Base-by-base conservation (phyloP, 2,113 vertebrate genomes). In the Meles meles region DNA sequence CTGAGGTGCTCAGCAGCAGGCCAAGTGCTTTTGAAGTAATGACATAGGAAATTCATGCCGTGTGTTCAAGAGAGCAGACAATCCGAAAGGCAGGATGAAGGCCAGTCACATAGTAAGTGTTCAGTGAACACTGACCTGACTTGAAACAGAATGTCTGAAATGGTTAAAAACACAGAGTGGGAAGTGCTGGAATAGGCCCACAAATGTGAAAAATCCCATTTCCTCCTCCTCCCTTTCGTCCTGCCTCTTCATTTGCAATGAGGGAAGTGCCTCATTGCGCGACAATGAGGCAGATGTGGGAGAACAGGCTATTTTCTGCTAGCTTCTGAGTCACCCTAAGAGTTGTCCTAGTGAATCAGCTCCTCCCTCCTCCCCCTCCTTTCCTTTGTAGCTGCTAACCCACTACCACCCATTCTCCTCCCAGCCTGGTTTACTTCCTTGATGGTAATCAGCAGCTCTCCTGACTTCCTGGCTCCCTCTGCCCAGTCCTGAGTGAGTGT, bases 181-280 rank as follows among this genome's bases (percentile, higher is more conserved):
- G 93, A n/a, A 47, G 15, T 94, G 79, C 23, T 96, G 55, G 95
- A 82, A 92, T 49, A 85, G 65, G 69, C 79, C 77, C 42, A 74
- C 0, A 37, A 49, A 65, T 27, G 74, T 84, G 81, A 95, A 97
- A 94, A 92, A 39, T 89, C 79, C 47, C 90, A 89, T 96, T 98
- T 98, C 96, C 96, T 93, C 37, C 96, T 97, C 83, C 92, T 96
- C 72, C 96, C 84, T 81, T 96, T 93, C 69, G 72, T 88, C 97
- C 61, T 89, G 97, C 88, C 85, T 89, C 27, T 65, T 88, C 76
- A 91, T 89, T n/a, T 93, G 65, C 71, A 76, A 89, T 67, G 57
- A 98, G 98, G 98, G 97, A 98, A 98, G 88, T 98, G 81, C 88
- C 97, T 97, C 96, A 96, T 79, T 7, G 94, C 94, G 88, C 27